Base-by-base conservation (phyloP, 2,113 vertebrate species). In the Podarcis muralis region DNA sequence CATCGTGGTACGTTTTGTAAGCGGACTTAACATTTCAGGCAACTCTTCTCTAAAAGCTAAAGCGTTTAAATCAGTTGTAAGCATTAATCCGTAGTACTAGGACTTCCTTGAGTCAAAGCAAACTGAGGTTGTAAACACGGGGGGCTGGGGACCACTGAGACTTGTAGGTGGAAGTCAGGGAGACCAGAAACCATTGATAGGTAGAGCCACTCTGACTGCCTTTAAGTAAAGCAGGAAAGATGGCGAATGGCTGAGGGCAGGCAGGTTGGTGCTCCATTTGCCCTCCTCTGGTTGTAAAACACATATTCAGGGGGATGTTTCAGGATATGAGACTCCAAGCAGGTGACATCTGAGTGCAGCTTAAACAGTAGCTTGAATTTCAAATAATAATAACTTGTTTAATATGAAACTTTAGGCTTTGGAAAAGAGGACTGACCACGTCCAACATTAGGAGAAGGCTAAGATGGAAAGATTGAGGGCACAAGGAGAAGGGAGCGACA, bases 1-100 rank as follows among this genome's bases (percentile, higher is more conserved):
- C 88, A 85, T 93, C 88, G 95, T 98, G 96, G 97, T 97, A 76
- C 1, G 9, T n/a, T 91, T 91, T 93, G 48, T 78, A 88, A 71
- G 81, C 78, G 71, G 43, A 48, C 40, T 74, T 75, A 77, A 90
- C 20, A 32, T 85, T 87, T 80, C 77, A 77, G 35, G 25, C 35
- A 15, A 12, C 76, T 77, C 76, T 16, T 62, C 16, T 68, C 22
- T 57, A 57, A 48, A 78, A 18, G 20, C n/a, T n/a, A 3, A 78
- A n/a, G 1, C 43, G 6, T 15, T 32, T 68, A 30, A 68, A 78
- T 23, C 12, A 53, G 40, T 79, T 18, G 8, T 57, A 69, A 2
- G 3, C 22, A 77, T 20, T 43, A 37, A 68, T 66, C 35, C 57
- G 1, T 79, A 80, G 40, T 5, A 32, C 22, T 23, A 43, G 35